phyloP scores from a whole-genome alignment of 2,113 vertebrate species.

The Spilogale gracilis region DNA sequence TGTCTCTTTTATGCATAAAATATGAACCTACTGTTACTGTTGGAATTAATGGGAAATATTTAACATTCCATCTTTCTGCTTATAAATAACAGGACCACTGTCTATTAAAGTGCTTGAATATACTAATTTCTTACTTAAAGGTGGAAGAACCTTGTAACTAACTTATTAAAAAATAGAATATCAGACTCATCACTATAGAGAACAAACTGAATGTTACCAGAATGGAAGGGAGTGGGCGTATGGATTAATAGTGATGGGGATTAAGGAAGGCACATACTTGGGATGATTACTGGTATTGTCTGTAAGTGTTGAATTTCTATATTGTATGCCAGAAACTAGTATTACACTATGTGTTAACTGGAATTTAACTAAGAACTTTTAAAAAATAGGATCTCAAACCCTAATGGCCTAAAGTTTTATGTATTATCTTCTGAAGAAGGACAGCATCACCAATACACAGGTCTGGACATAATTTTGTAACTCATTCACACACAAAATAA shows the following conservation, averaged over 20 bases:
- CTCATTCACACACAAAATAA: not conserved
- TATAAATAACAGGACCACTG: not conserved
- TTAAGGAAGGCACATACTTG: not conserved
- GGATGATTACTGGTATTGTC: not conserved
- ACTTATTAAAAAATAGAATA: not conserved
- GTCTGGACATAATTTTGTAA: conserved; percentile 18
- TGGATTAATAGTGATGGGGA: not conserved
- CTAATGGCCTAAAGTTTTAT: not conserved
- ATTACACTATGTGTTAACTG: not conserved
- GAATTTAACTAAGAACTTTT: not conserved
- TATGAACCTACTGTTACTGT: not conserved
- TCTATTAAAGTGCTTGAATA: not conserved
- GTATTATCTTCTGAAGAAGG: not conserved
- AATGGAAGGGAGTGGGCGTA: not conserved
- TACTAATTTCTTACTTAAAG: conserved; percentile 39
- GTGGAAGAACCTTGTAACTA: not conserved
- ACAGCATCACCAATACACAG: not conserved
- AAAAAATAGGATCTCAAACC: not conserved
- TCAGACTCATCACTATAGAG: not conserved
- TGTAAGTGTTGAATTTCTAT: not conserved
- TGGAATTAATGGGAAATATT: not conserved
- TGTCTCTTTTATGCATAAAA: not conserved
- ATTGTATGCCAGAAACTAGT: not conserved
- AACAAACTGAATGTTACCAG: not conserved
- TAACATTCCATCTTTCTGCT: not conserved